Conservation (phyloP, 1,140 invertebrate species). For the Hestina assimilis region DNA sequence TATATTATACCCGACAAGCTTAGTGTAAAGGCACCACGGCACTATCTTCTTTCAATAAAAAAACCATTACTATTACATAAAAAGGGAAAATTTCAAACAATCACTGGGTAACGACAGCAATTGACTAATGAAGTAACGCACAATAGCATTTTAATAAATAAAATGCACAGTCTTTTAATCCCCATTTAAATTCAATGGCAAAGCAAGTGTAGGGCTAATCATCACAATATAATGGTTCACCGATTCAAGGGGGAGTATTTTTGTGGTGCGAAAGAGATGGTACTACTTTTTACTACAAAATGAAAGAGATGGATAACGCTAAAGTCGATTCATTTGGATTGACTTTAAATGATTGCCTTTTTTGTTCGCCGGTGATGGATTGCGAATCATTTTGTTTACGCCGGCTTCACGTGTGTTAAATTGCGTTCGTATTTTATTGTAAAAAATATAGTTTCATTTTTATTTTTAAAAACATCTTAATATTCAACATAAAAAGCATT, state of each 20-base stretch:
- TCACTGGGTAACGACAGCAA: slow-evolving; percentile 50
- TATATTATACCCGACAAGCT: neutral
- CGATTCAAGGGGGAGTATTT: slow-evolving; percentile 54
- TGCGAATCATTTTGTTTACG: slow-evolving; percentile 47
- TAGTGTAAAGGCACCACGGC: neutral
- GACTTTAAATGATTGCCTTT: slow-evolving; percentile 75
- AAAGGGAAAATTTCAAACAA: neutral
- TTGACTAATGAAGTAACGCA: slow-evolving; percentile 67
- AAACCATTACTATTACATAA: neutral
- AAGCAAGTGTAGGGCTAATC: slow-evolving; percentile 73
- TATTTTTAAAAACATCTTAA: neutral
- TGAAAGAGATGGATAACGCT: slow-evolving; percentile 35
- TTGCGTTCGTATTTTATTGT: slow-evolving; percentile 17
- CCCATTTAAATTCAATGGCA: slow-evolving; percentile 76
- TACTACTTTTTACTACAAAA: slow-evolving; percentile 12
- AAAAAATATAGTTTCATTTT: neutral
- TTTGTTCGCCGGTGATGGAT: slow-evolving; percentile 70
- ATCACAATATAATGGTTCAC: slow-evolving; percentile 75
- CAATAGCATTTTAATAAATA: slow-evolving; percentile 74
- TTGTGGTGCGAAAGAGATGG: slow-evolving; percentile 43
- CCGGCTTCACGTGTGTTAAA: slow-evolving; percentile 27
- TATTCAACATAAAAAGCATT: neutral
- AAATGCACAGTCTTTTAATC: slow-evolving; percentile 62
- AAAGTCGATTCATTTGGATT: slow-evolving; percentile 63
- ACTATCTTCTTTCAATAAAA: neutral